phyloP scores from a whole-genome alignment of 2,797 vertebrate species.

The Iguana delicatissima region DNA sequence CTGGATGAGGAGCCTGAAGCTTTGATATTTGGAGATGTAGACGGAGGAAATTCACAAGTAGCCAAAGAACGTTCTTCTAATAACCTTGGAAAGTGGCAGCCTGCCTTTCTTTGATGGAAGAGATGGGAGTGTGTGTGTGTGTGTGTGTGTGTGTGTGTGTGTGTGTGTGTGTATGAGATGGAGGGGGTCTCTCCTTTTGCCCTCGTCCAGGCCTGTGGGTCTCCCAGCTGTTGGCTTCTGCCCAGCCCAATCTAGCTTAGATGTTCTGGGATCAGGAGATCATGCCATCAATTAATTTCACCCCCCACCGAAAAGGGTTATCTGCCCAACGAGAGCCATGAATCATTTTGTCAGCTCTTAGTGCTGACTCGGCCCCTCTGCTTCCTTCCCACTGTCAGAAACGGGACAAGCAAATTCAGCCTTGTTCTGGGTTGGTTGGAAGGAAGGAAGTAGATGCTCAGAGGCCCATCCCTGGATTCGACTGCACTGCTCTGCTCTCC shows the following conservation, averaged over 20 bases:
- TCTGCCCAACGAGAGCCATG: slow-evolving; percentile 55
- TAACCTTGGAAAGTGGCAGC: slow-evolving; percentile 16
- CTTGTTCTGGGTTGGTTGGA: no score
- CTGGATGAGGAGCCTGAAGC: neutral
- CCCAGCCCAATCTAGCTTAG: slow-evolving; percentile 36
- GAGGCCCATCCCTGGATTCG: neutral
- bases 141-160: no score
- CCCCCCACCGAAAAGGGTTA: slow-evolving; percentile 55
- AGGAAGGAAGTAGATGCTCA: neutral
- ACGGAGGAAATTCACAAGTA: neutral
- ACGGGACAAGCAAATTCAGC: slow-evolving; percentile 6
- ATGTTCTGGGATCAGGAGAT: slow-evolving; percentile 44
- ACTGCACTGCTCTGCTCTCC: neutral
- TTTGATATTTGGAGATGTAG: neutral
- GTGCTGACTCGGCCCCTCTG: slow-evolving; percentile 55
- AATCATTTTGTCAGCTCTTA: slow-evolving; percentile 56
- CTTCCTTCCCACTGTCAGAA: slow-evolving; percentile 33
- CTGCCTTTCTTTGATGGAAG: neutral
- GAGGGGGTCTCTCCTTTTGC: neutral
- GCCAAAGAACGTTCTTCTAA: neutral
- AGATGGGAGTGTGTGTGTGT: no score
- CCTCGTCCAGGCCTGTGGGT: neutral
- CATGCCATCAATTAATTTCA: slow-evolving; percentile 58
- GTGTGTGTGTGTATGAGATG: no score
- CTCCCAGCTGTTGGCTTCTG: slow-evolving; percentile 31